phyloP scores from a whole-genome alignment of 2,113 vertebrate species.

The Oncorhynchus clarkii region DNA sequence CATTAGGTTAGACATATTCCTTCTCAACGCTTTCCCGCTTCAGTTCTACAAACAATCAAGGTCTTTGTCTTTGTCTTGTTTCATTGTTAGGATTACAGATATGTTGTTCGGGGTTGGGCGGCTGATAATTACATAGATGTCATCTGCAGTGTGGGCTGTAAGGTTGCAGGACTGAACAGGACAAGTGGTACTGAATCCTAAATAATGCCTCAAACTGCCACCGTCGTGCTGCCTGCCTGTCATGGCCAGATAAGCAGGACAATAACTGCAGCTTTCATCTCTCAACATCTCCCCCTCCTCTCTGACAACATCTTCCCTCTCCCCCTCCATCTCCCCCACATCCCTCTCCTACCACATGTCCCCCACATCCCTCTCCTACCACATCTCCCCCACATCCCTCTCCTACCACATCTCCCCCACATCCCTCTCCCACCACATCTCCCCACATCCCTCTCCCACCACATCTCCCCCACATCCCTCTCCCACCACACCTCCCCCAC shows the following conservation, averaged over 20 bases:
- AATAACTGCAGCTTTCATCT: constrained; percentile 1
- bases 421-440: no score
- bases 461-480: no score
- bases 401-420: no score
- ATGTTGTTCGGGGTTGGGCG: background rate
- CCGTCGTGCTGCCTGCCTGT: constrained; percentile 5
- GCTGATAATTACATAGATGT: background rate
- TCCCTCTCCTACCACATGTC: no score
- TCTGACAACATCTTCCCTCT: background rate
- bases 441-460: no score
- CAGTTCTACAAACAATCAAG: background rate
- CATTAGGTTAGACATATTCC: background rate
- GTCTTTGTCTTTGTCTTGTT: background rate
- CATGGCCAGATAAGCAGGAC: constrained; percentile 32
- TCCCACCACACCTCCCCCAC: no score
- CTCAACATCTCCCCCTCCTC: background rate
- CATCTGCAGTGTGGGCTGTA: constrained; percentile 2
- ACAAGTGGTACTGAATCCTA: background rate
- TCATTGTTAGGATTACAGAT: background rate
- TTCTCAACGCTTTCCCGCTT: background rate
- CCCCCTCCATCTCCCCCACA: no score
- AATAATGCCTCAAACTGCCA: background rate
- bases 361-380: no score
- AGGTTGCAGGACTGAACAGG: background rate
- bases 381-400: no score